phyloP scores from a whole-genome alignment of 2,888 invertebrate species.

The Lasioglossum calceatum region DNA sequence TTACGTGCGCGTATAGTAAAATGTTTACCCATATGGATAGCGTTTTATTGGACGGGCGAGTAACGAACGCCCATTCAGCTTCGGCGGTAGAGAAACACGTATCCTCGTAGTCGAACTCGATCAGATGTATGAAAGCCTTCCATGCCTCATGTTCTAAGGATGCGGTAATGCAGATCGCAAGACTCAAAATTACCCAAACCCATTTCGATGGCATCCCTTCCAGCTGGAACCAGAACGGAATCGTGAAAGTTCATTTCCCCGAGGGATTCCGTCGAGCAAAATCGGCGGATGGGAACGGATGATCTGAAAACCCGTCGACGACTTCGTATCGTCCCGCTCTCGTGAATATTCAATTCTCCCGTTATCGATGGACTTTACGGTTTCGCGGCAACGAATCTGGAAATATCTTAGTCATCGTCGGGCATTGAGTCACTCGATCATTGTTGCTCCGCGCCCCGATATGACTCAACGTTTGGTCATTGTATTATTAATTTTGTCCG shows the following conservation, averaged over 20 bases:
- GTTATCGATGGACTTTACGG: background rate
- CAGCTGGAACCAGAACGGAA: conserved; percentile 16
- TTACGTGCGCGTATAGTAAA: background rate
- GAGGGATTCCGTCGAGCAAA: background rate
- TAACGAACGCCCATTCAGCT: conserved; percentile 76
- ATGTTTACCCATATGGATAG: conserved; percentile 75
- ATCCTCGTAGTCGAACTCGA: conserved; percentile 78
- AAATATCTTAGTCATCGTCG: background rate
- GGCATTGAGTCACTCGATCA: conserved; percentile 18
- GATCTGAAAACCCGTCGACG: background rate
- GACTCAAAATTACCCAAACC: conserved; percentile 58
- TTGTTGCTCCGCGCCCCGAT: background rate
- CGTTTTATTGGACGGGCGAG: conserved; percentile 69
- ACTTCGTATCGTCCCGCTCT: background rate
- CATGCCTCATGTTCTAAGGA: conserved; percentile 44
- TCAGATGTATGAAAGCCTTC: conserved; percentile 69
- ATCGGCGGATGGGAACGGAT: background rate
- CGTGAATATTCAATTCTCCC: background rate
- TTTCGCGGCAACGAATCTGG: background rate
- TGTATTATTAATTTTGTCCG: background rate
- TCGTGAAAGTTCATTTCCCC: background rate
- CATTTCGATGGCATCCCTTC: conserved; percentile 68
- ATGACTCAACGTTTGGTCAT: background rate
- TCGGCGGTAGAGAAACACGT: conserved; percentile 71
- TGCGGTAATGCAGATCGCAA: conserved; percentile 53